Evolutionary conservation across 1,140 invertebrate genomes (phyloP).

Genomic region (Trichogramma pretiosum): DNA sequence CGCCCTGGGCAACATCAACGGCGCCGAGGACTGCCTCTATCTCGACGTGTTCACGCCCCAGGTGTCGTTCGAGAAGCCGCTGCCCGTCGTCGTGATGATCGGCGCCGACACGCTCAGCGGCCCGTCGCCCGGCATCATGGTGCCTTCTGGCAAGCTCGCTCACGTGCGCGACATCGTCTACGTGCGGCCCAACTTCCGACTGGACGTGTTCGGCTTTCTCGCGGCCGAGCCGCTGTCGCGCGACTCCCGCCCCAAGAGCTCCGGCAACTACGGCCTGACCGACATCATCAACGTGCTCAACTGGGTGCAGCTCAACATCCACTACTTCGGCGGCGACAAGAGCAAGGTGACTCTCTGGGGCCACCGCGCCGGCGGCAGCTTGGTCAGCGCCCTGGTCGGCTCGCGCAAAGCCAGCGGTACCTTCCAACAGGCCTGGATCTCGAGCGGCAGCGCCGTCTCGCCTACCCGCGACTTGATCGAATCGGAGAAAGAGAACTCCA

Average conservation of each 20-base stretch:
- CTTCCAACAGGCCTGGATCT: slow-evolving; percentile 64
- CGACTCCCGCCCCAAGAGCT: slow-evolving; percentile 59
- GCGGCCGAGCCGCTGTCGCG: slow-evolving; percentile 60
- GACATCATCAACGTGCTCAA: slow-evolving; percentile 68
- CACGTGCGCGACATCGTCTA: slow-evolving; percentile 71
- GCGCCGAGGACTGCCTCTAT: slow-evolving; percentile 71
- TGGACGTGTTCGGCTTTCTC: slow-evolving; percentile 72
- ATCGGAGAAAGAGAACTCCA: slow-evolving; percentile 52
- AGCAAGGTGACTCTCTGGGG: slow-evolving; percentile 69
- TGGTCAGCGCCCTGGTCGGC: slow-evolving; percentile 61
- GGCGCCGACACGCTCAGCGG: slow-evolving; percentile 68
- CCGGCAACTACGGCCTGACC: slow-evolving; percentile 79
- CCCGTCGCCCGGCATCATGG: slow-evolving; percentile 56
- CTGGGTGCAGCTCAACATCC: slow-evolving; percentile 74
- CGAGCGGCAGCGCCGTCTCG: slow-evolving; percentile 60
- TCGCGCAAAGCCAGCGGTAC: slow-evolving; percentile 49
- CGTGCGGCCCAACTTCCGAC: slow-evolving; percentile 70
- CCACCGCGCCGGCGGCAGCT: slow-evolving; percentile 67
- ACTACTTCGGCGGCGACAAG: slow-evolving; percentile 73
- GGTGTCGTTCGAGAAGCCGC: slow-evolving; percentile 59
- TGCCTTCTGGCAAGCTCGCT: slow-evolving; percentile 58
- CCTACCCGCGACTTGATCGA: slow-evolving; percentile 53
- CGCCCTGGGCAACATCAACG: slow-evolving; percentile 51
- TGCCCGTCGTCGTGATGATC: slow-evolving; percentile 75
- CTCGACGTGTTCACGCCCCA: slow-evolving; percentile 69